These are phyloP conservation scores for Macrosoma leucophasiata DNA, from an alignment of 2,888 invertebrate genomes.

Conservation along the genomic window DNA sequence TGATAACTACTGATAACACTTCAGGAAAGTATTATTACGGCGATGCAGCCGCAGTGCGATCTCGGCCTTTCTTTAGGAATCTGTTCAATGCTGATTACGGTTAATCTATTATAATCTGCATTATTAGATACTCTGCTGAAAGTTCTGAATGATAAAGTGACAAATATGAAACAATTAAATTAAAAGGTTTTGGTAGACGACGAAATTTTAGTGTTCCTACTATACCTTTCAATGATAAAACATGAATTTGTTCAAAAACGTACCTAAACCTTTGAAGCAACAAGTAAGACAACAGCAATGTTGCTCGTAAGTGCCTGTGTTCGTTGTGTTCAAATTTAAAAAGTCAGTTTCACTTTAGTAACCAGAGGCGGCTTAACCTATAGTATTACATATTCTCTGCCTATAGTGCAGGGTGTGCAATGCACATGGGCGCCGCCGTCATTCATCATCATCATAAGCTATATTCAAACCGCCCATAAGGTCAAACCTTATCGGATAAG, in stretches of 20 bases:
- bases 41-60: no score
- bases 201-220: not conserved
- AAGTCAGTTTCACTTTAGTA: not conserved
- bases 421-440: not conserved
- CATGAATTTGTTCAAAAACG: constrained; percentile 9
- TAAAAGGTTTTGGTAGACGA: not conserved
- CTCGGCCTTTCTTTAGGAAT: no score
- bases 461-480: not conserved
- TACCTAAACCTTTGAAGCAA: constrained; percentile 2
- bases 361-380: not conserved
- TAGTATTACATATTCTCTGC: not conserved
- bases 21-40: no score
- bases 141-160: not conserved
- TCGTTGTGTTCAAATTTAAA: not conserved
- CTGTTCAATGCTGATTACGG: not conserved
- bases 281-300: constrained; percentile 11
- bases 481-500: not conserved
- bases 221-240: not conserved
- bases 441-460: not conserved
- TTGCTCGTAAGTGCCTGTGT: constrained; percentile 13
- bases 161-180: not conserved
- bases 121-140: not conserved
- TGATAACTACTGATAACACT: no score
- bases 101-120: not conserved
- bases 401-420: not conserved